These are phyloP conservation scores for Megamerina dolium DNA, from an alignment of 2,888 invertebrate genomes.

Conservation along the genomic window DNA sequence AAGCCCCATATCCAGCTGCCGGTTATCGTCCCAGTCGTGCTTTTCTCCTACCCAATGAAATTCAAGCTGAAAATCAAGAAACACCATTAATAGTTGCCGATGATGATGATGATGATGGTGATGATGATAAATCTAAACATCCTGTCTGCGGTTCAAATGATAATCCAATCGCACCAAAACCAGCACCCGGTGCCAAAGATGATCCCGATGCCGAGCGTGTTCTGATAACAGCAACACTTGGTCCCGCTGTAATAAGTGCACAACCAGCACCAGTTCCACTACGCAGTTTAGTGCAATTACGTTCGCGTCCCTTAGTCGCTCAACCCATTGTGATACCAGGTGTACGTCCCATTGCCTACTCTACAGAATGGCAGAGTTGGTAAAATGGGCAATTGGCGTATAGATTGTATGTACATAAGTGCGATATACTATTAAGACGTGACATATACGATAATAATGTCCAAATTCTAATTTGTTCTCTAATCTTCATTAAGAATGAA, in stretches of 20 bases:
- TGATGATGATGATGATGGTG: no score
- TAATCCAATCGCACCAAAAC: slow-evolving; percentile 37
- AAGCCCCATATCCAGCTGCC: slow-evolving; percentile 20
- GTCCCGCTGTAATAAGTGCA: slow-evolving; percentile 16
- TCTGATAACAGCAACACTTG: slow-evolving; percentile 25
- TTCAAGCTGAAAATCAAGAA: slow-evolving; percentile 1
- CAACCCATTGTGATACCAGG: slow-evolving; percentile 22
- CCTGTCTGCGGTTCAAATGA: slow-evolving; percentile 38
- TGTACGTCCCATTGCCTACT: slow-evolving; percentile 16
- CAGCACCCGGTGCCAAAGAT: slow-evolving; percentile 28
- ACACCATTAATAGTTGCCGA: no score
- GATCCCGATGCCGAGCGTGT: slow-evolving; percentile 39
- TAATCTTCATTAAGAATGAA: no score
- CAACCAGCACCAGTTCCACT: slow-evolving; percentile 5
- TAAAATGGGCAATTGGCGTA: slow-evolving; percentile 2
- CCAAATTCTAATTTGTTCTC: no score
- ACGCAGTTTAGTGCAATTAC: slow-evolving; percentile 17
- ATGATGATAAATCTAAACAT: slow-evolving; percentile 29
- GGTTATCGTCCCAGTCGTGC: slow-evolving; percentile 21
- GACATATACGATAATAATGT: no score
- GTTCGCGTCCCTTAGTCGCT: slow-evolving; percentile 20
- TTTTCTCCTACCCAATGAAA: slow-evolving; percentile 24
- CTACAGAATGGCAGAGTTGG: slow-evolving; percentile 12
- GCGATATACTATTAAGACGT: no score
- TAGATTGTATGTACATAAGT: no score